Evolutionary conservation across 1,140 invertebrate species (phyloP).

Genomic region (Drosophila mojavensis): DNA sequence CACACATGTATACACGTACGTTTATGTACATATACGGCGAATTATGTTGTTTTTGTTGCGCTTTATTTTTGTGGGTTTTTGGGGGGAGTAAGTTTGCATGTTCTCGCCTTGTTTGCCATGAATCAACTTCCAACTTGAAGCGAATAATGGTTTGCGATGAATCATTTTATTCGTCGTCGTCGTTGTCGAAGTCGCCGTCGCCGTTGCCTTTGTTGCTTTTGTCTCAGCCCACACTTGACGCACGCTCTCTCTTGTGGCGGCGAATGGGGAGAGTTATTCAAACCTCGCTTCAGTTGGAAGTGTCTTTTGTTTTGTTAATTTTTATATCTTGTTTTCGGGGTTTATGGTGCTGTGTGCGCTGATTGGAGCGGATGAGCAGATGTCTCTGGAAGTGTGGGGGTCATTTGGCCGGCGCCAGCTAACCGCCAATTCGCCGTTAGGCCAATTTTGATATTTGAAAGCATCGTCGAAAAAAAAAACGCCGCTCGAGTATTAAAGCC

Average conservation of each 20-base stretch:
- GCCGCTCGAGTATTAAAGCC: conserved; percentile 23
- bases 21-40: conserved; percentile 35
- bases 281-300: conserved; percentile 41
- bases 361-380: conserved; percentile 14
- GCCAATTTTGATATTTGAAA: conserved; percentile 59
- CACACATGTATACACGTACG: neutral
- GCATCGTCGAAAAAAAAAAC: conserved; percentile 32
- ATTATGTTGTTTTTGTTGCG: conserved; percentile 21
- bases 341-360: conserved; percentile 31
- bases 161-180: conserved; percentile 50
- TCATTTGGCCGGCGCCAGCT: conserved; percentile 55
- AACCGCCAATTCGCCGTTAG: conserved; percentile 51
- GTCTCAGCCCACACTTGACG: conserved; percentile 52
- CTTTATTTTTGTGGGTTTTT: neutral
- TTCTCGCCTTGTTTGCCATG: conserved; percentile 61
- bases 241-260: conserved; percentile 1
- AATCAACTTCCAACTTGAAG: conserved; percentile 76
- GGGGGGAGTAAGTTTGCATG: conserved; percentile 40
- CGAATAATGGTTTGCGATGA: conserved; percentile 68
- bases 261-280: conserved; percentile 43
- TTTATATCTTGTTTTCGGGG: conserved; percentile 51
- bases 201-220: conserved; percentile 29
- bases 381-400: neutral
- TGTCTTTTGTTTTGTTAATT: conserved; percentile 72
- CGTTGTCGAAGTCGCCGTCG: neutral